Evolutionary conservation across 30 jellyfish, hydroid and myxozoan genomes (phyloP), one percentile per base, ranked within the genome.

Genomic region (Rhopilema esculentum): DNA sequence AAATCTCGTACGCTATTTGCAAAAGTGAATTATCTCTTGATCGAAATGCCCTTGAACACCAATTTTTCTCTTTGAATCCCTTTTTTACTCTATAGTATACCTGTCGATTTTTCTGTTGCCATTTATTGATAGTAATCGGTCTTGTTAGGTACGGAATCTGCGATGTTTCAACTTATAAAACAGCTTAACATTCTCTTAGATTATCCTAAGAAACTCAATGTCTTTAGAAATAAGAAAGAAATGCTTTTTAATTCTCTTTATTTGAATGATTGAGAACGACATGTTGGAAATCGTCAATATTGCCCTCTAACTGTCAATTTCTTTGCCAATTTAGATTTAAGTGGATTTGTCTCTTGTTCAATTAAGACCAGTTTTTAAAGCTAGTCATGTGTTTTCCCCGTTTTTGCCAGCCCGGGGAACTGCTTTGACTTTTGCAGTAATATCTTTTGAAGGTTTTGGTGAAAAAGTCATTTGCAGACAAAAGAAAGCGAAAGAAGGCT

Each of bases 401-500:
- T 8, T 20, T 64, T 64, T 20, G 27, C 17, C 31, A 20, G 30
- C 7, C 27, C 17, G 17, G 17, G 83, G 67, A 9, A 7, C 30
- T 72, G 83, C 7, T 6, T 33, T 17, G 21, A 63, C 31, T 12
- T 6, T 40, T 6, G 57, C 57, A 40, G 57, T 40, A 40, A 40
- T 70, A 21, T 72, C 25, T 23, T 26, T 71, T 48, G 29, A 24
- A 94, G 98, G 93, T 89, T 52, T 52, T 94, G 88, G 98, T 94
- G 71, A 94, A 94, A 74, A 94, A 94, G 74, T 78, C 89, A 40
- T 94, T 72, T 75, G 98, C 94, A 0, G 97, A 94, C 80, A 82
- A 85, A 48, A 88, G 88, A 27, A 94, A 89, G 80, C 88, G 98
- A 76, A 88, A 85, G 33, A 85, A 78, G 68, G 75, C 75, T 27